A percentile compares a stretch with the other conserved stretches of the same genome.
phyloP scores from a whole-genome alignment of 1,140 invertebrate genomes.

The Solenopsis invicta region DNA sequence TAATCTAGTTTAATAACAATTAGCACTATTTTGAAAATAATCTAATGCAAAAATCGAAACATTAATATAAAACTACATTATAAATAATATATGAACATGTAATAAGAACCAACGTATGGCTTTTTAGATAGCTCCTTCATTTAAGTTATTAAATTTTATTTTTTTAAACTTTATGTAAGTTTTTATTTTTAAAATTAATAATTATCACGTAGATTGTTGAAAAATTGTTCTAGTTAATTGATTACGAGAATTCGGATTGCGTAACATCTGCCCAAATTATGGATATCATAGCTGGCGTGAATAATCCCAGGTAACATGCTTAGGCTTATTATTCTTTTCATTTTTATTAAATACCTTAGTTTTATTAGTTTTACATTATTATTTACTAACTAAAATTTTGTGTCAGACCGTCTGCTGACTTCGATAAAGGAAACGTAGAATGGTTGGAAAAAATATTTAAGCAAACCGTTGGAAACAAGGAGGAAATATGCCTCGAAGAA shows the following conservation, averaged over 20 bases:
- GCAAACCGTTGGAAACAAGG: slow-evolving; percentile 93
- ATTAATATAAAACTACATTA: too few species aligned
- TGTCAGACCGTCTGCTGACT: slow-evolving; percentile 90
- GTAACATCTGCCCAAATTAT: slow-evolving; percentile 92
- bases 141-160: too few species aligned
- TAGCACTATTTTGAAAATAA: too few species aligned
- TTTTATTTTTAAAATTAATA: neutral
- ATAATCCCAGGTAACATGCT: slow-evolving; percentile 89
- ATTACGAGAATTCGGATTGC: slow-evolving; percentile 90
- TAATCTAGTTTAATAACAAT: too few species aligned
- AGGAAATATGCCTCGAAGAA: slow-evolving; percentile 94
- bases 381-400: slow-evolving; percentile 5
- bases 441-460: slow-evolving; percentile 94
- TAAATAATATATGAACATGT: too few species aligned
- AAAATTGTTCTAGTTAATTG: slow-evolving; percentile 93
- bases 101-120: too few species aligned
- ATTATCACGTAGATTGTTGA: slow-evolving; percentile 90
- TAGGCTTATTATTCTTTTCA: neutral
- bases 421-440: slow-evolving; percentile 93
- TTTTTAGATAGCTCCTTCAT: too few species aligned
- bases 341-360: neutral
- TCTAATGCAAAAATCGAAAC: too few species aligned
- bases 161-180: too few species aligned
- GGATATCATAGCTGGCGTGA: slow-evolving; percentile 93
- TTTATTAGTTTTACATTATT: neutral